Evolutionary conservation across 2,797 vertebrate genomes (phyloP).

Genomic region (Hemibagrus guttatus): DNA sequence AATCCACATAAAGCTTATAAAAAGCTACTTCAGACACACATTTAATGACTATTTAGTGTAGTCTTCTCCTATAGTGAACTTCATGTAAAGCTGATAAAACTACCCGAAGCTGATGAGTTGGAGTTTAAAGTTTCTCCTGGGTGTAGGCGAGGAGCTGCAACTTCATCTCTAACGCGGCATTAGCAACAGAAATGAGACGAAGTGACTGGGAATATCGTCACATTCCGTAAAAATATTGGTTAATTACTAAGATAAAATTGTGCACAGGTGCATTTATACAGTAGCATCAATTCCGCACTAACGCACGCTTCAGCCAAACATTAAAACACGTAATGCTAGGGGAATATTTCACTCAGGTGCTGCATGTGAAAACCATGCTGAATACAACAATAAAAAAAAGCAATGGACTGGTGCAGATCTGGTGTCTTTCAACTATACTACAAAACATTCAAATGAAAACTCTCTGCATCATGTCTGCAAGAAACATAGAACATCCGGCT

Average conservation of each 20-base stretch:
- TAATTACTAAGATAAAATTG: background rate
- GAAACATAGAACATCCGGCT: conserved; percentile 21
- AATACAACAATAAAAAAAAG: background rate
- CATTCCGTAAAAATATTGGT: background rate
- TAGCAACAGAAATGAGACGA: background rate
- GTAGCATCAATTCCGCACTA: background rate
- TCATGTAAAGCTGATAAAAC: background rate
- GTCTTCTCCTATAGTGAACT: background rate
- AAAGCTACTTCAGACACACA: background rate
- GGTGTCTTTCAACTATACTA: background rate
- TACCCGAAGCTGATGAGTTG: background rate
- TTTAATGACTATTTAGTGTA: background rate
- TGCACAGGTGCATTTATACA: background rate
- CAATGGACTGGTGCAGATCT: background rate
- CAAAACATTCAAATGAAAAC: conserved; percentile 2
- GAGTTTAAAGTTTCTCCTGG: background rate
- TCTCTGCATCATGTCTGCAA: conserved; percentile 18
- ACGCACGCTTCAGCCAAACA: too few species aligned
- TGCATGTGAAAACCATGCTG: background rate
- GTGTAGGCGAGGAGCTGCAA: background rate
- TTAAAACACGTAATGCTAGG: background rate
- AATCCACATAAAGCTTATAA: too few species aligned
- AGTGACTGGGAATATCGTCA: background rate
- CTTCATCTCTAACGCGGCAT: too few species aligned
- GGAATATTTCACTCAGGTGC: background rate